Evolutionary conservation across 2,113 vertebrate species (phyloP).

Genomic region (Myotis lucifugus): DNA sequence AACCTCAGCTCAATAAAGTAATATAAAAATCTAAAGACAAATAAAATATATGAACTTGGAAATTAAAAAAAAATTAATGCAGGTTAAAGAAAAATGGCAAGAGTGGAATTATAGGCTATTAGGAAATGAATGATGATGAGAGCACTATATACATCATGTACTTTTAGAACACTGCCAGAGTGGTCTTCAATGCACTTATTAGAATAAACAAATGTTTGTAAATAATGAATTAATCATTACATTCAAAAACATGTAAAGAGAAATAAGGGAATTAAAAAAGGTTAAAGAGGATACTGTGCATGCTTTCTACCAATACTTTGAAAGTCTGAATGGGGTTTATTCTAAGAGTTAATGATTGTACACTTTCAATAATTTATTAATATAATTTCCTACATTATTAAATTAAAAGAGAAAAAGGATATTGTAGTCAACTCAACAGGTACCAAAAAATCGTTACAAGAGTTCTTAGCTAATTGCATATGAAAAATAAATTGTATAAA

Average conservation of each 20-base stretch:
- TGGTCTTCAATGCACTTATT: background rate
- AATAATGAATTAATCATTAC: background rate
- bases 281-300: background rate
- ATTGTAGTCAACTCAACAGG: background rate
- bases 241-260: background rate
- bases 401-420: background rate
- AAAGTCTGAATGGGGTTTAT: background rate
- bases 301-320: background rate
- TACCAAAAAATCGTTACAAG: background rate
- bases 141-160: background rate
- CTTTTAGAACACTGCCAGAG: background rate
- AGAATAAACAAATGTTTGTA: slow-evolving; percentile 12
- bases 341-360: background rate
- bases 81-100: background rate
- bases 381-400: background rate
- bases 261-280: background rate
- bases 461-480: background rate
- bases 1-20: background rate
- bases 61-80: background rate
- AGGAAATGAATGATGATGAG: background rate
- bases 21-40: slow-evolving; percentile 4
- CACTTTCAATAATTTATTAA: background rate
- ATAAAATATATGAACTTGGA: background rate
- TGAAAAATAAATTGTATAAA: background rate
- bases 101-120: background rate